Evolutionary conservation across 2,888 invertebrate genomes (phyloP).

Genomic region (Hoplodrina blanda): DNA sequence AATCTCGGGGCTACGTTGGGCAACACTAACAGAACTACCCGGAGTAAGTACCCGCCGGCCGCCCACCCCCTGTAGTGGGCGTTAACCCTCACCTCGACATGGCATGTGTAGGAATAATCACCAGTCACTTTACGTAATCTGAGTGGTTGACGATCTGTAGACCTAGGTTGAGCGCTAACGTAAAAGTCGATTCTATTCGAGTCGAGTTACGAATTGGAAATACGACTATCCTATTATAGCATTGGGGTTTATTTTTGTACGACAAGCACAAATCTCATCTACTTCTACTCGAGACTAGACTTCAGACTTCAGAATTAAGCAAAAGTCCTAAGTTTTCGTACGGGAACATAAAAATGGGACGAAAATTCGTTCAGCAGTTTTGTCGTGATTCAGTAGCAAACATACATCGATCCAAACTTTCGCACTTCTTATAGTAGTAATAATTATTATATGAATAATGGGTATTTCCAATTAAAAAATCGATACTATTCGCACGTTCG

Average conservation of each 20-base stretch:
- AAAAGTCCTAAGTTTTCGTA: too few relatives aligned
- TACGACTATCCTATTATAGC: too few relatives aligned
- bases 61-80: constrained; percentile 29
- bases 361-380: too few relatives aligned
- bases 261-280: too few relatives aligned
- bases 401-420: too few relatives aligned
- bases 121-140: constrained; percentile 66
- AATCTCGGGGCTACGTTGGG: constrained; percentile 31
- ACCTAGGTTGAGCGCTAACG: neutral
- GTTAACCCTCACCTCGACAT: constrained; percentile 54
- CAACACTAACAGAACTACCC: constrained; percentile 38
- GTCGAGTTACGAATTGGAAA: too few relatives aligned
- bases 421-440: too few relatives aligned
- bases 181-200: neutral
- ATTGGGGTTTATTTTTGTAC: too few relatives aligned
- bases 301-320: neutral
- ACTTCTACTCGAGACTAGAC: neutral
- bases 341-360: too few relatives aligned
- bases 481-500: neutral
- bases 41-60: constrained; percentile 11
- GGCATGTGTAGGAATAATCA: constrained; percentile 63
- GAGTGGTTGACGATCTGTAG: constrained; percentile 42
- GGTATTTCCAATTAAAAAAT: neutral
- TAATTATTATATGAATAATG: neutral
- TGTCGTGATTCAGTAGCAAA: too few relatives aligned